These are phyloP conservation scores for Hystrix cristata DNA, from an alignment of 2,113 vertebrate species.

Conservation along the genomic window DNA sequence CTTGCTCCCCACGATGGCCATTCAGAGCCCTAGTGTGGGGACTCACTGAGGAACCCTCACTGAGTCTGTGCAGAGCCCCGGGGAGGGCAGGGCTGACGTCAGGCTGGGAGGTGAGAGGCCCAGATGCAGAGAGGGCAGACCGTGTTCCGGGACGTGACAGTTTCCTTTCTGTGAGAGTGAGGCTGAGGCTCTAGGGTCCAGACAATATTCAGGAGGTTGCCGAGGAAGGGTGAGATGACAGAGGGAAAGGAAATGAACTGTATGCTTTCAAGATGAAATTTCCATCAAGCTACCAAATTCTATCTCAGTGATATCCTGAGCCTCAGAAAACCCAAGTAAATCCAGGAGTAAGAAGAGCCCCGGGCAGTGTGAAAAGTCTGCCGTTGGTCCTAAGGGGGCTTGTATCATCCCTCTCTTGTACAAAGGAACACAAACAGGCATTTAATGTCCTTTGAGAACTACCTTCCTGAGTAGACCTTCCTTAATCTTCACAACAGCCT, in stretches of 20 bases:
- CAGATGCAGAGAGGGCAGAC: conserved; percentile 74
- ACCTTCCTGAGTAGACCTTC: neutral
- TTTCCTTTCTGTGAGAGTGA: neutral
- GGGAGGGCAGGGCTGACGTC: conserved; percentile 77
- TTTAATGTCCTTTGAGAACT: neutral
- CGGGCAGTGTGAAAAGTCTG: neutral
- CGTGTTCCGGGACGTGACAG: conserved; percentile 62
- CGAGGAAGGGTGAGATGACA: conserved; percentile 25
- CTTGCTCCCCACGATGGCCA: conserved; percentile 58
- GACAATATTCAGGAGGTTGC: neutral
- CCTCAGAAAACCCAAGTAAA: neutral
- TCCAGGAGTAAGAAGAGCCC: neutral
- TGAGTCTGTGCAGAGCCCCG: neutral
- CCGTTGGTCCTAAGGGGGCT: neutral
- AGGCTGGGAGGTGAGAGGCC: conserved; percentile 67
- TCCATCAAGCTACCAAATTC: neutral
- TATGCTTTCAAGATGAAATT: conserved; percentile 8
- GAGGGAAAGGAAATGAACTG: neutral
- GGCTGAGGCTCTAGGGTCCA: neutral
- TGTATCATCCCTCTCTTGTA: neutral
- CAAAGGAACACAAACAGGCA: neutral
- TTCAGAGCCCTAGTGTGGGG: conserved; percentile 45
- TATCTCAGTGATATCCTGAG: neutral
- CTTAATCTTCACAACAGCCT: neutral
- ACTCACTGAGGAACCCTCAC: conserved; percentile 40